Conservation (phyloP, 2,797 vertebrate genomes). For the Melanotaenia trifasciata region DNA sequence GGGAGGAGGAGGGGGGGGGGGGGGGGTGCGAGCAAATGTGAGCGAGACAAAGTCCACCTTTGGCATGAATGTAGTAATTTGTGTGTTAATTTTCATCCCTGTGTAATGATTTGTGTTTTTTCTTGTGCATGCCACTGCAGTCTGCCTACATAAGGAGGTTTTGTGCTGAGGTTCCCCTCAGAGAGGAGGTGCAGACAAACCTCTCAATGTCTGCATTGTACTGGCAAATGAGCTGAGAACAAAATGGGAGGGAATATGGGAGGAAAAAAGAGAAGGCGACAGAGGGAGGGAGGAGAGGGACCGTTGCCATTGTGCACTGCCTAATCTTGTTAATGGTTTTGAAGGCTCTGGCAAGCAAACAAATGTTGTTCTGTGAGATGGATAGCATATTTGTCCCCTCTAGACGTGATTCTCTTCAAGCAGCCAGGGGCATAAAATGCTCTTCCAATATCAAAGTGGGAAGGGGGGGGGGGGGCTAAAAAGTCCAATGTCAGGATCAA, state of each 20-base stretch:
- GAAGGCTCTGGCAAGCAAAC: conserved; percentile 79
- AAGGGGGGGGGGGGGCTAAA: conserved; percentile 5
- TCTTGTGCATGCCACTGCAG: conserved; percentile 10
- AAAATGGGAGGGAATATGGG: conserved; percentile 62
- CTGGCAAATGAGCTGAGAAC: conserved; percentile 89
- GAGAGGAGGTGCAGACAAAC: conserved; percentile 71
- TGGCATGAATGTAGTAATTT: conserved; percentile 50
- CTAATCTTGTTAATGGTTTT: conserved; percentile 83
- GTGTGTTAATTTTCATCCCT: conserved; percentile 42
- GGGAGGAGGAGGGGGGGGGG: no score
- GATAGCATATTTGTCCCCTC: conserved; percentile 61
- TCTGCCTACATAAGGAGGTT: conserved; percentile 54
- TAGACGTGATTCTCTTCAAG: conserved; percentile 56
- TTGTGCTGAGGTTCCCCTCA: conserved; percentile 51
- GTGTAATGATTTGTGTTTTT: conserved; percentile 29
- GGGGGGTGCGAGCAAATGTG: neutral
- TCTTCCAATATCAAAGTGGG: conserved; percentile 38
- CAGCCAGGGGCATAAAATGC: conserved; percentile 37
- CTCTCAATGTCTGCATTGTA: conserved; percentile 78
- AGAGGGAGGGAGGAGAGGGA: conserved; percentile 54
- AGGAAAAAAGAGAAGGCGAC: conserved; percentile 31
- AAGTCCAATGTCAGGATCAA: conserved; percentile 36
- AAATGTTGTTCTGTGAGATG: conserved; percentile 76
- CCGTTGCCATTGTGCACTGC: conserved; percentile 72
- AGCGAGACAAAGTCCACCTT: conserved; percentile 2